Base-by-base conservation (phyloP, 1,140 invertebrate genomes). In the Phocides pigmalion region DNA sequence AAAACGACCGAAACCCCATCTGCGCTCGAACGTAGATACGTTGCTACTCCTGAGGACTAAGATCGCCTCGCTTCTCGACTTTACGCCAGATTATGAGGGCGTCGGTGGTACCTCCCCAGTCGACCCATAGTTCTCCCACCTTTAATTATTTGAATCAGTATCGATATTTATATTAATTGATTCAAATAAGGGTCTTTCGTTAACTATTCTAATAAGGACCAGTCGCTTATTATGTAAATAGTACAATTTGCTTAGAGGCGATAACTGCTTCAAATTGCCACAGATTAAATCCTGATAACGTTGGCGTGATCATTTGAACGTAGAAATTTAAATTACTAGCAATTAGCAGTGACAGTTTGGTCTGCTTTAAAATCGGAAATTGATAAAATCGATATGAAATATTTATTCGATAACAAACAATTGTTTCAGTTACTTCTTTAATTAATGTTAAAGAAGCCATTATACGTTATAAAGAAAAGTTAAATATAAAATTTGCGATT, bases 191-290 rank as follows among this genome's bases (percentile, higher is more conserved):
- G 20, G 54, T 35, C 22, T 58, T 58, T 58, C 39, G 54, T 44
- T 58, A 44, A 44, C 20, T 44, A 58, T 58, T 58, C 41, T 58
- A 58, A 58, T 58, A 46, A 28, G 39, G 22, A 58, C 54, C 56
- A 59, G 56, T 47, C 42, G 16, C 42, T 59, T 59, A 59, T 47
- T 59, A 59, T 59, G 56, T 59, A 59, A 59, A 59, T 59, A 47
- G 56, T 59, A 59, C 56, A 59, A 59, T 59, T 59, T 59, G 56
- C 56, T 59, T 35, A 59, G n/a, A 59, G 42, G 56, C 42, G 56
- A 59, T 59, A 59, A 59, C 56, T 46, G 16, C 56, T 19, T 46
- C 56, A 59, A 59, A 59, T 59, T 47, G 56, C 22, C 4, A n/a
- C n/a, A 35, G 56, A 59, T 59, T 16, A 35, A 20, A 59, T 42